Evolutionary conservation across 2,888 invertebrate species (phyloP), one percentile per base, ranked within the genome.

Genomic region (Drosophila lacicola): DNA sequence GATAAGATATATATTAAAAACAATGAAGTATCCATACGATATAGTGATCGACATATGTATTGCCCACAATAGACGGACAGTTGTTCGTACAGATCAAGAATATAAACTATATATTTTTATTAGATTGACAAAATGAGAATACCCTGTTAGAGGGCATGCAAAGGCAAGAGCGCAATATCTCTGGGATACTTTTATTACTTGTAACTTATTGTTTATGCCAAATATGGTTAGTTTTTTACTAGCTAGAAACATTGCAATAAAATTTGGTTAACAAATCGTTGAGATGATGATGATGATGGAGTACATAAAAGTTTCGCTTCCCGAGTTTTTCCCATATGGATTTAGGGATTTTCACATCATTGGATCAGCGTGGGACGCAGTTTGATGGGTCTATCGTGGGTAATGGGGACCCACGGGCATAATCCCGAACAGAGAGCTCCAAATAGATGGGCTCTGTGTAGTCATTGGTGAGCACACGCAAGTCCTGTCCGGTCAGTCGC

Each of bases 361-460:
- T 9, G 14, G 17, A 9, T 14, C 14, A n/a, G 37, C 10, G 29
- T 29, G 29, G n/a, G 39, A 10, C 17, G 53, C 39, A 14, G 0
- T 3, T n/a, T 50, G 5, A n/a, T 9, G 25, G 33, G 3, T 14
- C 19, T 21, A 1, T 34, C 10, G 45, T 4, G 14, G 1, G 1
- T 10, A 0, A 8, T 2, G 4, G 21, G 25, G 1, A 3, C 2
- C 2, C n/a, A n/a, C n/a, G n/a, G n/a, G 17, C 36, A 37, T 51
- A 75, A 8, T 82, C 72, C 10, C 68, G 65, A 0, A 83, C 41
- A 1, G 70, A 42, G 0, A 82, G 2, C 49, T 83, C 87, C 46
- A 86, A 4, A 19, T 78, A 80, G 9, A 83, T 54, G 4, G 62
- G 46, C 8, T 86, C 76, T 1, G 33, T 50, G 8, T 51, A 53